Conservation (phyloP, 2,797 vertebrate species). For the Bovichtus diacanthus region DNA sequence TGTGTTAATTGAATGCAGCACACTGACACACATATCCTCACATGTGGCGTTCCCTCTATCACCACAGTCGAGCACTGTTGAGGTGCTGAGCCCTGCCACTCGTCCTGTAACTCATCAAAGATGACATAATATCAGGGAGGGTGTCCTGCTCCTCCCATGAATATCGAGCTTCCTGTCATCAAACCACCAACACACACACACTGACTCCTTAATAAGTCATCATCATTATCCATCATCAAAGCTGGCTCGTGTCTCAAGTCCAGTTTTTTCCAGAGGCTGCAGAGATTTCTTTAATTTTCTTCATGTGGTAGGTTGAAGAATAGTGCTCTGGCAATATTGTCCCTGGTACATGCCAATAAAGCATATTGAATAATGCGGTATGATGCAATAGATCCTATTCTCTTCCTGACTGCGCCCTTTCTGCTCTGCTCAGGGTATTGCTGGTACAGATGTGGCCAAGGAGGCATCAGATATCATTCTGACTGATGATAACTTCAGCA, state of each 20-base stretch:
- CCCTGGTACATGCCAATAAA: too few species aligned
- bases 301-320: not conserved
- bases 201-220: conserved; percentile 13
- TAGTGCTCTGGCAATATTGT: too few species aligned
- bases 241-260: not conserved
- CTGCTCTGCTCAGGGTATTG: conserved; percentile 89
- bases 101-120: not conserved
- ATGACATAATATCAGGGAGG: not conserved
- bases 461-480: conserved; percentile 99
- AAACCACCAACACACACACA: conserved; percentile 11
- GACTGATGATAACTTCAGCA: conserved; percentile 97
- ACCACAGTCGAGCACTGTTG: not conserved
- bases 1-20: not conserved
- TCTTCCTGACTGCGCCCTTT: conserved; percentile 27
- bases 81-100: not conserved
- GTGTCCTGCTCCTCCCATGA: not conserved
- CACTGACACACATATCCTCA: not conserved
- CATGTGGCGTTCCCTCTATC: not conserved
- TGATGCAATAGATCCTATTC: not conserved
- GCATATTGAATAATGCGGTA: too few species aligned
- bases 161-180: conserved; percentile 10
- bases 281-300: not conserved
- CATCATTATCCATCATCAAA: conserved; percentile 6
- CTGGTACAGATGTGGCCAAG: conserved; percentile 97
- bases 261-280: not conserved